Evolutionary conservation across 1,140 invertebrate species (phyloP), one percentile per base, ranked within the genome.

Genomic region (Nomia melanderi): DNA sequence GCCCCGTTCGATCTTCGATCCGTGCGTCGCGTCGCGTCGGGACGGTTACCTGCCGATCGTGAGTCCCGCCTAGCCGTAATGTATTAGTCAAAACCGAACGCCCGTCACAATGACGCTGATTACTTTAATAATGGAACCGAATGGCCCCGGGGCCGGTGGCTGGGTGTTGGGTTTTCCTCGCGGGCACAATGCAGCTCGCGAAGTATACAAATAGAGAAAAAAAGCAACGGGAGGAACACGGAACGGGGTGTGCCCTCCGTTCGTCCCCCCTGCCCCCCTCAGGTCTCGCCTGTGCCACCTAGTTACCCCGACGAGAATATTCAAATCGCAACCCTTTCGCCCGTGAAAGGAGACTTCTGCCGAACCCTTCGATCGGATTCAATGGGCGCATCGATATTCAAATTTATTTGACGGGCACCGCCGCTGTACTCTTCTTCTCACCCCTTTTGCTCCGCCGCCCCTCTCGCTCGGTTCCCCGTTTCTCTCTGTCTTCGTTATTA

Each of bases 301-400:
- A 91, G 90, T 91, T 91, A 90, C 90, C 91, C 89, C 87, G 81
- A 88, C 85, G 90, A 91, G 89, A 91, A 92, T 92, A 92, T 92
- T 92, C 90, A 92, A 92, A 92, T 92, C 87, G 88, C 84, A 91
- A 92, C 90, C 91, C 91, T 90, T 92, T 84, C 82, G 84, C 64
- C 36, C 72, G 83, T 92, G 88, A 91, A 92, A 91, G 85, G 88
- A 90, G 88, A 86, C 85, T 90, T 85, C 79, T 87, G 85, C 85
- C 87, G 84, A 85, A 92, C 91, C 91, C 91, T 92, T 92, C 91
- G 90, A 92, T 92, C 84, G 87, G 85, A 91, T 91, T 92, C 91
- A 92, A 92, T 92, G 86, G 90, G 90, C n/a, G n/a, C 90, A 92
- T 92, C 91, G 91, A 92, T 92, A 92, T 92, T 92, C 91, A 92